These are phyloP conservation scores for Pachydiplax longipennis DNA, from an alignment of 2,888 invertebrate species.

Conservation along the genomic window DNA sequence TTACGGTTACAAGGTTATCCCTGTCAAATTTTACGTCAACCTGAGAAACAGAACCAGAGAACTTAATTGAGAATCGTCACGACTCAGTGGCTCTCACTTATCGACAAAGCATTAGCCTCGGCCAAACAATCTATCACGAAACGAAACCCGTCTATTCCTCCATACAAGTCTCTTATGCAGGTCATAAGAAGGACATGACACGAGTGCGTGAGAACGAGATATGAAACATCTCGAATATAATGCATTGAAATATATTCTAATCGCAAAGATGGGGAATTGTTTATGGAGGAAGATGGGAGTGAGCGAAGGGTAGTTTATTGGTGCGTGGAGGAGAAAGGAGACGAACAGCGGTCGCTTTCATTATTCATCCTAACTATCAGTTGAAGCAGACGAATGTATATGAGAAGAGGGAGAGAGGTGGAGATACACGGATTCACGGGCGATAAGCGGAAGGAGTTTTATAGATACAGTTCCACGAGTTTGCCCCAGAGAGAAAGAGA, in stretches of 20 bases:
- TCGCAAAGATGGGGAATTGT: not conserved
- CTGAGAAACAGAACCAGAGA: no score
- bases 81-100: no score
- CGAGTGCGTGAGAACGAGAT: no score
- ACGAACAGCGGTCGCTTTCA: constrained; percentile 1
- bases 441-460: not conserved
- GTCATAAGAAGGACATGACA: no score
- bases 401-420: not conserved
- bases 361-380: constrained; percentile 41
- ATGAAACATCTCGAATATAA: no score
- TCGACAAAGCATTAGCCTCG: no score
- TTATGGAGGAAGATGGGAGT: not conserved
- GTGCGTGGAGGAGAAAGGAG: not conserved
- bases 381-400: constrained; percentile 32
- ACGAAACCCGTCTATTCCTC: no score
- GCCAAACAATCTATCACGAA: no score
- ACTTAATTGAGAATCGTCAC: no score
- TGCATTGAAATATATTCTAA: not conserved
- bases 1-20: no score
- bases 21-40: no score
- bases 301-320: constrained; percentile 38
- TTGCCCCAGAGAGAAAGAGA: not conserved
- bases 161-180: no score
- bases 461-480: not conserved
- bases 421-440: constrained; percentile 10